phyloP scores from a whole-genome alignment of 2,797 vertebrate species.

The Philypnodon macrostomus region DNA sequence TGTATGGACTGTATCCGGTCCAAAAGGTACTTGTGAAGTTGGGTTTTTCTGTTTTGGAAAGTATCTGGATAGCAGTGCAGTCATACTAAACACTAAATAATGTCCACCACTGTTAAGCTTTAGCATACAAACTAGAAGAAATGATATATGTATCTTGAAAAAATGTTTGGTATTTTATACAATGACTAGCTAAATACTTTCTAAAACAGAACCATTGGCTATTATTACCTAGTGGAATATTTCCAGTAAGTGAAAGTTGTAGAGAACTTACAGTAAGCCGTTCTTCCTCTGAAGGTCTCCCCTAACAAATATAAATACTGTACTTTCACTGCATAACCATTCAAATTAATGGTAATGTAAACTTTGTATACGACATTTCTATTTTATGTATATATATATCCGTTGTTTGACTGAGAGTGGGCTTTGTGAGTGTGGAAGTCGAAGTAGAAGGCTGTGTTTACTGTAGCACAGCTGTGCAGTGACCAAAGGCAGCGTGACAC shows the following conservation, averaged over 20 bases:
- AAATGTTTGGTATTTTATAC: not conserved
- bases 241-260: not conserved
- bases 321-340: conserved; percentile 42
- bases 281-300: conserved; percentile 8
- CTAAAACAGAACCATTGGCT: not conserved
- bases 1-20: conserved; percentile 49
- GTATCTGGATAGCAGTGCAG: not conserved
- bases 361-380: no score
- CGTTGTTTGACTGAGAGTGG: no score
- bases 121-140: not conserved
- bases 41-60: not conserved
- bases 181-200: not conserved
- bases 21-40: conserved; percentile 8
- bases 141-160: not conserved
- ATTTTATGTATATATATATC: no score
- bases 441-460: conserved; percentile 57
- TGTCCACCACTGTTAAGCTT: not conserved
- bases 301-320: conserved; percentile 38
- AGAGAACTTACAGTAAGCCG: conserved; percentile 11
- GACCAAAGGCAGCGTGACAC: conserved; percentile 8
- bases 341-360: conserved; percentile 20
- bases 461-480: conserved; percentile 58
- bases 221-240: not conserved
- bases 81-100: not conserved
- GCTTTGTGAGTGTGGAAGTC: conserved; percentile 26